Evolutionary conservation across 2,113 vertebrate genomes (phyloP).

Genomic region (Noctilio leporinus): DNA sequence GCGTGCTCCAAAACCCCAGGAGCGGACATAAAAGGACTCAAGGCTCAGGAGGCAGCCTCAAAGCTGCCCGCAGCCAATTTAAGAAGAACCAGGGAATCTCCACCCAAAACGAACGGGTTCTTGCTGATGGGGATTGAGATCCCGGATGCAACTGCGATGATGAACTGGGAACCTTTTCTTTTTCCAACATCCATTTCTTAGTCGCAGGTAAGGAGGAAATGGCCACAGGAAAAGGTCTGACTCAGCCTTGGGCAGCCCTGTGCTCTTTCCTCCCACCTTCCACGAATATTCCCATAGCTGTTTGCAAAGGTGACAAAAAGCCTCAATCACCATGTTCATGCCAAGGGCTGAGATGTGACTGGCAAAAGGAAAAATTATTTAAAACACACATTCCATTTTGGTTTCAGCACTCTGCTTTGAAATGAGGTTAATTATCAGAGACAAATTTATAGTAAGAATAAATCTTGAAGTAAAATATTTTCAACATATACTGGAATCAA

Average conservation of each 20-base stretch:
- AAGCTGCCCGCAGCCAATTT: background rate
- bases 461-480: background rate
- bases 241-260: background rate
- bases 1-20: background rate
- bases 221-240: background rate
- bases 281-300: background rate
- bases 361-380: background rate
- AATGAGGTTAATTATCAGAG: background rate
- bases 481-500: background rate
- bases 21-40: fast-evolving
- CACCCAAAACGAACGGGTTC: background rate
- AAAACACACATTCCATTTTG: background rate
- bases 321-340: background rate
- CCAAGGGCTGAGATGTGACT: background rate
- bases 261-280: background rate
- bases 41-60: background rate
- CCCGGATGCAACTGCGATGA: background rate
- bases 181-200: background rate
- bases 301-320: background rate
- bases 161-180: background rate
- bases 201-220: background rate
- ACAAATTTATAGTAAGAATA: background rate
- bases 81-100: background rate
- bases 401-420: background rate
- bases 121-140: background rate